Evolutionary conservation across 2,113 vertebrate genomes (phyloP).

Genomic region (Antechinus stuartii): DNA sequence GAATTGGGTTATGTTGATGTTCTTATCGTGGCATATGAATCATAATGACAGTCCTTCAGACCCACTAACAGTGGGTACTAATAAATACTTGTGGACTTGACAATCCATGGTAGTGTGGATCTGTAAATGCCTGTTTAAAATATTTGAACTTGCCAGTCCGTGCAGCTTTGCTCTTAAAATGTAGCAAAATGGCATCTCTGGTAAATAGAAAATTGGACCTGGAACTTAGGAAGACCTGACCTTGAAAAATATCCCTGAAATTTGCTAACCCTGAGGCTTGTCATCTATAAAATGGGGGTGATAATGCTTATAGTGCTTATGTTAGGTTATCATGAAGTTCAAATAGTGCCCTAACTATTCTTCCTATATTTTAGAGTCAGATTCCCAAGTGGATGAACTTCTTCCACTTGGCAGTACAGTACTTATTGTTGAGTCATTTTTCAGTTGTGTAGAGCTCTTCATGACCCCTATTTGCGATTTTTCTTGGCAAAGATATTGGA

Average conservation of each 20-base stretch:
- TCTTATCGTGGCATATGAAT: slow-evolving; percentile 34
- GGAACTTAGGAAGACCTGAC: background rate
- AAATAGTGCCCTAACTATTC: background rate
- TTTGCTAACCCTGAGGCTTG: background rate
- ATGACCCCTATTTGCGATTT: too few relatives aligned
- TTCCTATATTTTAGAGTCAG: background rate
- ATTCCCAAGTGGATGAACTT: background rate
- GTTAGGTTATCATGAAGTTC: background rate
- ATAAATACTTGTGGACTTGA: slow-evolving; percentile 21
- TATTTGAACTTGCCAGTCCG: slow-evolving; percentile 56
- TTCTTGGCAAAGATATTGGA: too few relatives aligned
- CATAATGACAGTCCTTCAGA: background rate
- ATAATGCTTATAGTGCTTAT: background rate
- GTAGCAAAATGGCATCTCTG: background rate
- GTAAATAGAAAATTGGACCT: background rate
- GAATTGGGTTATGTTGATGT: slow-evolving; percentile 35
- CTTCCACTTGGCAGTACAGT: background rate
- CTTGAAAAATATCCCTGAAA: background rate
- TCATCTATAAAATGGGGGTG: background rate
- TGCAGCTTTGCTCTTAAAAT: slow-evolving; percentile 19
- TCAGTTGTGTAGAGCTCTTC: too few relatives aligned
- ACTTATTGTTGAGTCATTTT: too few relatives aligned
- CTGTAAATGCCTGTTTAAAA: slow-evolving; percentile 26
- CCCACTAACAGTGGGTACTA: slow-evolving; percentile 28
- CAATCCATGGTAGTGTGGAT: slow-evolving; percentile 53